Evolutionary conservation across 1,140 invertebrate genomes (phyloP).

Genomic region (Rhopalosiphum maidis): DNA sequence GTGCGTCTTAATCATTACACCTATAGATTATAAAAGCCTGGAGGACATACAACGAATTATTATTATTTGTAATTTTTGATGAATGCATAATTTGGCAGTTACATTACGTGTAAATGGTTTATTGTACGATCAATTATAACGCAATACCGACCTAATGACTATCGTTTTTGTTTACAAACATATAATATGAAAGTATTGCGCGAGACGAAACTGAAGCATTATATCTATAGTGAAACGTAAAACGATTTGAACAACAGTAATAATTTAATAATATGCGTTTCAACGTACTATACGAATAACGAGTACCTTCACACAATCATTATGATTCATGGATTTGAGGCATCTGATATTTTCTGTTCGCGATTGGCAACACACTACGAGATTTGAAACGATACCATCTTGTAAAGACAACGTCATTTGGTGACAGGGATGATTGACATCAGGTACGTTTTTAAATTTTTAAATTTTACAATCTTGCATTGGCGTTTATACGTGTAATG

Average conservation of each 20-base stretch:
- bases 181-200: neutral
- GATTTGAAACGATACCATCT: neutral
- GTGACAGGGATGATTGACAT: neutral
- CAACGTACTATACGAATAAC: no score
- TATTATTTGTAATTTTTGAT: neutral
- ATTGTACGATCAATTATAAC: neutral
- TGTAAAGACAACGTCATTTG: neutral
- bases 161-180: constrained; percentile 23
- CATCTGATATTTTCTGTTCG: neutral
- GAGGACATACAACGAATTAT: neutral
- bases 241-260: neutral
- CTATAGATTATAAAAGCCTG: neutral
- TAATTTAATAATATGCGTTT: neutral
- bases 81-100: neutral
- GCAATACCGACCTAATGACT: neutral
- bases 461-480: neutral
- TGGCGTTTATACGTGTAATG: neutral
- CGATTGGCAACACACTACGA: no score
- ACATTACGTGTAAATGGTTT: neutral
- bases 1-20: neutral
- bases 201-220: neutral
- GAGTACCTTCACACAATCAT: no score
- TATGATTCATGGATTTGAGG: neutral
- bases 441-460: neutral
- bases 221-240: neutral